Base-by-base conservation (phyloP, 2,888 invertebrate species). In the Mythimna ferrago region DNA sequence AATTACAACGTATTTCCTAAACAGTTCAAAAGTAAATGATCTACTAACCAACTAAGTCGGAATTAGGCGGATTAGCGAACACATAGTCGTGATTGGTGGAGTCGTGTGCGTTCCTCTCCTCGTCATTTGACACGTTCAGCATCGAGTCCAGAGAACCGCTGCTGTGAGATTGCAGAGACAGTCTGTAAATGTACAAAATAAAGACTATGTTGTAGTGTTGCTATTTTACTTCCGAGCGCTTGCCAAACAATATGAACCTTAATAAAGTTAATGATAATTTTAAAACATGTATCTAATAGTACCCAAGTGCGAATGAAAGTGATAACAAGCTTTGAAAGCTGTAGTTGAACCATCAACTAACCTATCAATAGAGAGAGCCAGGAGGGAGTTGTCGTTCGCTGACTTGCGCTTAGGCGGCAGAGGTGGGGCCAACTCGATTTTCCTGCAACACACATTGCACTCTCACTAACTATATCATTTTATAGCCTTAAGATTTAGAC, bases 141-240 rank as follows among this genome's bases (percentile, higher is more conserved):
- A 98, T 98, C 0, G 99, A 99, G 93, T 99, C 98, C 87, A 98
- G 95, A 86, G 99, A 99, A 68, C 98, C 98, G 71, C 97, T 98
- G 86, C 98, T 98, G 83, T 98, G 97, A 58, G 98, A 98, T 86
- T 98, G 97, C 79, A 98, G 96, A 0, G 98, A 98, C 85, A 98
- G 96, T 88, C 97, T 97, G 91, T 4, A 93, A 93, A 78, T 70
- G 67, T 65, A 73, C 58, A 65, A 48, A 67, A 70, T 6, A 3
- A 62, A 1, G 0, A 53, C 26, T n/a, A 16, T 56, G 10, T 53
- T 35, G 56, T 6, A 61, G 41, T 21, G 7, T 19, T 51, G 26
- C 19, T 44, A 21, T 73, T 58, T 26, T 53, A 16, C 21, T 56
- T 32, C 16, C 11, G 21, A 61, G 35, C 26, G 38, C 48, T 57